Base-by-base conservation (phyloP, 2,113 vertebrate genomes). In the Cheilinus undulatus region DNA sequence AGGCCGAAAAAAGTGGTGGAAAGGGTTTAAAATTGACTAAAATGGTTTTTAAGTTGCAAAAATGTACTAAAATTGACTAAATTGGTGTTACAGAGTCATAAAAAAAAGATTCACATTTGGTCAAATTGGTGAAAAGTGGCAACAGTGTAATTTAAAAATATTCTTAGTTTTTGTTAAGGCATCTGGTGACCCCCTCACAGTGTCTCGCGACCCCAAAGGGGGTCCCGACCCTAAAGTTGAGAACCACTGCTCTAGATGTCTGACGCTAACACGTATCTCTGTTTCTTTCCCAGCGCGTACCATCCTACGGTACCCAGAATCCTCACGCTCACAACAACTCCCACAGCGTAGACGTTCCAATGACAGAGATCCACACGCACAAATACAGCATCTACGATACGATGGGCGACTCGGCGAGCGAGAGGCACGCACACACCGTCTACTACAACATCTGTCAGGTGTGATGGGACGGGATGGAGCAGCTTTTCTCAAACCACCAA, bases 371-470 rank as follows among this genome's bases (percentile, higher is more conserved):
- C 57, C 92, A 93, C 19, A 78, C 88, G 0, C 85, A 81, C 81
- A 94, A 89, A 73, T 89, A 93, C 22, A 82, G 74, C 0, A 67
- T 93, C 36, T 93, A 89, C 0, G 93, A 93, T 15, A 65, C 87
- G 48, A 66, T 66, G 2, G 91, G 89, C 6, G 93, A 95, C 26
- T 78, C 71, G 0, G 34, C 84, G 14, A 50, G 78, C 0, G 91
- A 93, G 9, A 69, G 80, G 14, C 88, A 89, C 0, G 86, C 84
- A 1, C 91, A 92, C 13, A 94, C 90, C 7, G 88, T 92, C 51
- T 95, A 94, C 34, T 96, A 95, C 13, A 96, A 94, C 89, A 93
- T 96, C 87, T 96, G 95, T 12, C 95, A 95, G 88, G 95, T 94
- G 50, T 94, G 75, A 93, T 2, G 19, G 26, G 34, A 45, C 24